Percentiles rank a stretch among this genome's conserved stretches.
These are phyloP conservation scores for Melinaea menophilus DNA, from an alignment of 2,888 invertebrate species.

Conservation along the genomic window DNA sequence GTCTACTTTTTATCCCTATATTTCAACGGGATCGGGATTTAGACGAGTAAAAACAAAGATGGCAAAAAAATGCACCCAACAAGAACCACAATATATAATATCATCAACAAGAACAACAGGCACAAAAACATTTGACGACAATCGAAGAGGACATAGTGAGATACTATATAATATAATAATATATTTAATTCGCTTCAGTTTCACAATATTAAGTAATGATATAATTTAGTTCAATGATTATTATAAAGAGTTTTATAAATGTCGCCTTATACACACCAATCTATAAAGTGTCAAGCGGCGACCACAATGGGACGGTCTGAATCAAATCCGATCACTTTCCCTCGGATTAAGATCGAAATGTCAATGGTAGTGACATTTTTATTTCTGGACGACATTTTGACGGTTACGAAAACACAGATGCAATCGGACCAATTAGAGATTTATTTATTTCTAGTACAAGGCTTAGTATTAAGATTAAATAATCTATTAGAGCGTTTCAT, in stretches of 20 bases:
- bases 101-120: too few species aligned
- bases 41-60: too few species aligned
- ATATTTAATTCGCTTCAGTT: too few species aligned
- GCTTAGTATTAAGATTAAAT: slow-evolving; percentile 14
- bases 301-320: slow-evolving; percentile 30
- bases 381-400: slow-evolving; percentile 69
- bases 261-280: not conserved
- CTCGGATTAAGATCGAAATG: slow-evolving; percentile 72
- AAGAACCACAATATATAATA: too few species aligned
- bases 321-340: slow-evolving; percentile 66
- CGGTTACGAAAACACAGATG: slow-evolving; percentile 61
- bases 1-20: too few species aligned
- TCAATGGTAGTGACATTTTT: slow-evolving; percentile 75
- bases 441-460: slow-evolving; percentile 36
- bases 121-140: too few species aligned
- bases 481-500: slow-evolving; percentile 1
- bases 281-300: slow-evolving; percentile 17
- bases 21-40: too few species aligned
- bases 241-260: not conserved
- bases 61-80: too few species aligned
- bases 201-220: too few species aligned
- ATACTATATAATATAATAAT: too few species aligned
- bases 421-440: slow-evolving; percentile 71
- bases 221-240: not conserved
- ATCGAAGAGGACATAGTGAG: too few species aligned